These are phyloP conservation scores for Lasioglossum lativentre DNA, from an alignment of 2,888 invertebrate species.

Conservation along the genomic window DNA sequence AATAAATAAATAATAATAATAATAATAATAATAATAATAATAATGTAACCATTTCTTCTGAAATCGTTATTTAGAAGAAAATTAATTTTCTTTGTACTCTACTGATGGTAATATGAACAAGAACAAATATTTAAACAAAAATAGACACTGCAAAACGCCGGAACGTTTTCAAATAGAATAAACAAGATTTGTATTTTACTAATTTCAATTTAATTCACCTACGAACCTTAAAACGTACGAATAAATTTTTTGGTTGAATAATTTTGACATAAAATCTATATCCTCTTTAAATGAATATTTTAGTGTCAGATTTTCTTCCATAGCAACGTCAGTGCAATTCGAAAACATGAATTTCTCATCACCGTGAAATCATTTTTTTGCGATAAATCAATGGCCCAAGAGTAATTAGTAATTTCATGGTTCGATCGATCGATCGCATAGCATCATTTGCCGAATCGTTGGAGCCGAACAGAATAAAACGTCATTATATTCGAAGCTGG, in stretches of 20 bases:
- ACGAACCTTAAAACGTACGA: too few species aligned
- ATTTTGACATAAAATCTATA: background rate
- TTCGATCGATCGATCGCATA: background rate
- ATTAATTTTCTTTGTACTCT: too few species aligned
- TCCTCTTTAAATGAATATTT: background rate
- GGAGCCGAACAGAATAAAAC: constrained; percentile 24
- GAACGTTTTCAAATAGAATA: too few species aligned
- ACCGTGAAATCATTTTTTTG: background rate
- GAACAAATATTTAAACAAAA: too few species aligned
- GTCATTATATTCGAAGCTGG: constrained; percentile 36
- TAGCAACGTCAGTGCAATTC: background rate
- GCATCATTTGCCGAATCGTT: constrained; percentile 24
- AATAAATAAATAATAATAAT: too few species aligned
- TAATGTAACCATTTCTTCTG: too few species aligned
- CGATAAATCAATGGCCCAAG: background rate
- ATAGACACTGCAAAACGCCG: too few species aligned
- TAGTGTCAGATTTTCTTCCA: background rate
- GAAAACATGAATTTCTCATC: background rate
- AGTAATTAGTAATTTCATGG: constrained; percentile 7
- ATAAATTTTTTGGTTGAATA: background rate
- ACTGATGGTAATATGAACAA: too few species aligned
- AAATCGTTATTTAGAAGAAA: too few species aligned
- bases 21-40: too few species aligned
- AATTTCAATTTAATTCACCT: too few species aligned
- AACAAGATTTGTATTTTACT: too few species aligned